A percentile compares a stretch with the other conserved stretches of the same genome.
Conservation (phyloP, 1,140 invertebrate genomes). For the Lamellibrachia luymesi region DNA sequence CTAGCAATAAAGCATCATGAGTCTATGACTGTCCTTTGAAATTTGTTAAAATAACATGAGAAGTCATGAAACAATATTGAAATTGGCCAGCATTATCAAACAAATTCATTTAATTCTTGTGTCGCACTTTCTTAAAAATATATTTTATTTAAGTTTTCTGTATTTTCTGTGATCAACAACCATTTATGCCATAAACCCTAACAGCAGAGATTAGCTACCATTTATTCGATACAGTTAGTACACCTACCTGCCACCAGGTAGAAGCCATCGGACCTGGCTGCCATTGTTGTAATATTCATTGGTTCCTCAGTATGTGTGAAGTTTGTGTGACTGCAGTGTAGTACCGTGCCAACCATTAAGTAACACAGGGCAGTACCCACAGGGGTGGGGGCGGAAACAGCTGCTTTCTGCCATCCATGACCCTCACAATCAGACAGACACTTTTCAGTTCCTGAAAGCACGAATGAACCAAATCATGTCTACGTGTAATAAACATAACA, state of each 20-base stretch:
- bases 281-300: not conserved
- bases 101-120: too few species aligned
- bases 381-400: not conserved
- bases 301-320: not conserved
- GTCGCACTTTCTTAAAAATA: too few species aligned
- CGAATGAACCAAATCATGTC: not conserved
- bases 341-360: not conserved
- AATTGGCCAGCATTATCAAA: too few species aligned
- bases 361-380: not conserved
- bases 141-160: too few species aligned
- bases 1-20: too few species aligned
- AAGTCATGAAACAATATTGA: too few species aligned
- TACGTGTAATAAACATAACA: not conserved
- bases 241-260: not conserved
- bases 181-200: too few species aligned
- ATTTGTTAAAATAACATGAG: too few species aligned
- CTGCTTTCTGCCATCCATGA: not conserved
- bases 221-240: too few species aligned
- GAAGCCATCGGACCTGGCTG: not conserved
- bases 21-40: too few species aligned
- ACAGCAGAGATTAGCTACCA: too few species aligned
- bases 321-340: not conserved
- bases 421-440: not conserved
- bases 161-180: too few species aligned
- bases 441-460: not conserved